Base-by-base conservation (phyloP, 2,888 invertebrate genomes). In the Cartodere bifasciata region DNA sequence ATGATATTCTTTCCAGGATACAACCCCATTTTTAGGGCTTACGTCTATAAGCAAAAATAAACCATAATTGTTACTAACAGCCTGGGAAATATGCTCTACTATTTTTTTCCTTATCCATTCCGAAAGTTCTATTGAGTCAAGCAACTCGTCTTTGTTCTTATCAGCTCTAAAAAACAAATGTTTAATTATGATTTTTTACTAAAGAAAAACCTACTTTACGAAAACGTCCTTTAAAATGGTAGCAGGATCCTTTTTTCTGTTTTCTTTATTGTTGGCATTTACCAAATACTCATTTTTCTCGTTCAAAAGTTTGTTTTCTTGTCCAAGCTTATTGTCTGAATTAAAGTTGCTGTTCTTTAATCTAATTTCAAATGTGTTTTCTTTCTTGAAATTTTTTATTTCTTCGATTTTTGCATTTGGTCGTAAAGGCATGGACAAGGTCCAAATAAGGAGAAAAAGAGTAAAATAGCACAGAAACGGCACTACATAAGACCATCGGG, bases 1-100 rank as follows among this genome's bases (percentile, higher is more conserved):
- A 52, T 82, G 79, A 49, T 84, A 86, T 51, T 86, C 85, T 35
- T 77, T 74, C 85, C 85, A 86, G 1, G 75, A 74, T 21, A 86
- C 68, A 27, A 72, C 66, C 7, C 72, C 74, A 49, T 81, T 76
- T 37, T 67, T 62, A 1, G 78, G 78, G 48, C 70, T 64, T 25
- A 64, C 67, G 46, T 81, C 80, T 23, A 80, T 74, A 21, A 66
- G 58, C 12, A 70, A 67, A 47, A 80, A 81, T 11, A 76, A 57
- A 1, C 69, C 68, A 30, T 72, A 70, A 56, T 80, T 80, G 45
- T 71, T 71, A 48, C 68, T 63, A 41, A 78, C 67, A 0, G 79
- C 77, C 32, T 68, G 63, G 15, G 72, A 67, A 38, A 80, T 75
- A 47, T 81, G 80, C 34, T 76, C 72, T 16, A 70, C 68, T 25